A percentile compares a stretch with the other conserved stretches of the same genome.
Conservation (phyloP, 2,888 invertebrate species). For the Portevinia maculata region DNA sequence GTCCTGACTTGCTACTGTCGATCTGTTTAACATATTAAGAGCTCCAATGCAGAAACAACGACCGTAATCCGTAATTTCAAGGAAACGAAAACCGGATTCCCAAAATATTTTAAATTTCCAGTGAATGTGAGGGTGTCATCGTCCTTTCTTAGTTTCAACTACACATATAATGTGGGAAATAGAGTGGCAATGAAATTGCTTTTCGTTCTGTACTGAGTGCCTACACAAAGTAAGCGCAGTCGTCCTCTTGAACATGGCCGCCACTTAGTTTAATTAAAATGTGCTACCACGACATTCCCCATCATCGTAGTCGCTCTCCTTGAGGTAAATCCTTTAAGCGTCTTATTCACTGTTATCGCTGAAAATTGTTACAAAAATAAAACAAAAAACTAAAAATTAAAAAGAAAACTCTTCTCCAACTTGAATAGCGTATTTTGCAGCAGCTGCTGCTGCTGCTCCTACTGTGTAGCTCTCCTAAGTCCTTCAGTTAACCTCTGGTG, state of each 20-base stretch:
- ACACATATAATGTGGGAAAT: background rate
- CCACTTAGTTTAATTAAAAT: conserved; percentile 74
- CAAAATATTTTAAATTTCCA: conserved; percentile 13
- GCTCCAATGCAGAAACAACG: background rate
- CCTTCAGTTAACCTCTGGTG: conserved; percentile 72
- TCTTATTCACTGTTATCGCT: conserved; percentile 72
- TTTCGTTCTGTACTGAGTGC: conserved; percentile 30
- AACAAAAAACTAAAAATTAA: background rate
- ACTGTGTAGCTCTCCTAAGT: conserved; percentile 29
- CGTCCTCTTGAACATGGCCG: conserved; percentile 66
- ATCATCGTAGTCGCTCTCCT: conserved; percentile 29
- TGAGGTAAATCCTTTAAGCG: conserved; percentile 71
- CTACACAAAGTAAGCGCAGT: conserved; percentile 51
- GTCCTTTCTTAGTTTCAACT: background rate
- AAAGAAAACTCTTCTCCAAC: conserved; percentile 22
- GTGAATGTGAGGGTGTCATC: conserved; percentile 1
- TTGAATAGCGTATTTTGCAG: conserved; percentile 4
- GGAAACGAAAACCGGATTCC: conserved; percentile 1
- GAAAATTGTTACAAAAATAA: conserved; percentile 40
- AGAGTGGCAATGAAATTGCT: conserved; percentile 41
- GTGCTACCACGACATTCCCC: conserved; percentile 59
- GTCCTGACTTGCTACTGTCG: background rate
- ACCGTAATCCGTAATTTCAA: background rate
- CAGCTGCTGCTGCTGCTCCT: conserved; percentile 40
- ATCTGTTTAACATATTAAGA: conserved; percentile 11